Evolutionary conservation across 2,888 invertebrate species (phyloP).

Genomic region (Drosophila ochracea): DNA sequence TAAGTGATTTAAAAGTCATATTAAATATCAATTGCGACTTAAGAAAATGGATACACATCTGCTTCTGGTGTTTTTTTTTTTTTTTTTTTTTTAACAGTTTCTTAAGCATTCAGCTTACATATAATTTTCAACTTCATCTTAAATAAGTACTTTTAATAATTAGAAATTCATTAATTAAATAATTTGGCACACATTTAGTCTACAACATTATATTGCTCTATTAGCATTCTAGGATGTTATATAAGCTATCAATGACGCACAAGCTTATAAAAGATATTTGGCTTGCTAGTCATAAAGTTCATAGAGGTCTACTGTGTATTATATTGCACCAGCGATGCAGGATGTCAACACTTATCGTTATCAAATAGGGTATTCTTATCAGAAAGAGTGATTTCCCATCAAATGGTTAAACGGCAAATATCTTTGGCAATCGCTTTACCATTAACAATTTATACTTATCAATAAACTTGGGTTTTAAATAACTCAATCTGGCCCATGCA

Average conservation of each 20-base stretch:
- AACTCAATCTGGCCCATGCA: background rate
- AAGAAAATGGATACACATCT: background rate
- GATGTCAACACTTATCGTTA: slow-evolving; percentile 34
- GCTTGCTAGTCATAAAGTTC: background rate
- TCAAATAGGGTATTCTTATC: slow-evolving; percentile 6
- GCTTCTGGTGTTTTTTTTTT: background rate
- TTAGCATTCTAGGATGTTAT: background rate
- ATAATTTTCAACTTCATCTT: background rate
- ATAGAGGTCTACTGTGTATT: background rate
- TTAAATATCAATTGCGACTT: background rate
- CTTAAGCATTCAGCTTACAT: background rate
- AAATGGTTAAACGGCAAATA: background rate
- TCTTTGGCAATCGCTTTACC: background rate
- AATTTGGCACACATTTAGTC: slow-evolving; percentile 10
- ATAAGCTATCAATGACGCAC: slow-evolving; percentile 19
- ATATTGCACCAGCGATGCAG: slow-evolving; percentile 18
- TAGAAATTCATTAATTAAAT: background rate
- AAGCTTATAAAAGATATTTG: slow-evolving; percentile 1
- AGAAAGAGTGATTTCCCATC: background rate
- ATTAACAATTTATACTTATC: slow-evolving; percentile 17
- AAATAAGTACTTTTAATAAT: background rate
- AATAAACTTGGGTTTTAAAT: slow-evolving; percentile 14
- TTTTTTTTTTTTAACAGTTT: background rate
- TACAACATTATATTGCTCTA: slow-evolving; percentile 7
- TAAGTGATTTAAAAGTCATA: background rate